phyloP scores from a whole-genome alignment of 2,797 vertebrate genomes.

The Eleutherodactylus coqui region DNA sequence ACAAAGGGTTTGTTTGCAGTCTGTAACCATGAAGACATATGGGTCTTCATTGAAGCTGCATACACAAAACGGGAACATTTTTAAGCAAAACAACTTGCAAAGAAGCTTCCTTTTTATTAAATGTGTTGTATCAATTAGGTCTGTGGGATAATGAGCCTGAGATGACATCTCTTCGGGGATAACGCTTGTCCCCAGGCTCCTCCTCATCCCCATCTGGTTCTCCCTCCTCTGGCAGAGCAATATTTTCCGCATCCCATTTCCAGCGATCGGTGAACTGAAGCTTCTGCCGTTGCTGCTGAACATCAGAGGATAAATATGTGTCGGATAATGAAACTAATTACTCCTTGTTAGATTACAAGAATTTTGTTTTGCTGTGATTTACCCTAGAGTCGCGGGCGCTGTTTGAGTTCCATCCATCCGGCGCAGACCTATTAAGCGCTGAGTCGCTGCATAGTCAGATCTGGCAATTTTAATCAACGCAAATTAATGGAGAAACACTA shows the following conservation, averaged over 20 bases:
- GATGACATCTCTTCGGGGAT: background rate
- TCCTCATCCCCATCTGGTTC: background rate
- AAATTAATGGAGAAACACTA: background rate
- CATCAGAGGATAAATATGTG: background rate
- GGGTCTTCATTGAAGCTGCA: no score
- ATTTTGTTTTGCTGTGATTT: background rate
- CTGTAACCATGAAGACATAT: no score
- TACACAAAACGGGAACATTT: no score
- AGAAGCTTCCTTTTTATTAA: no score
- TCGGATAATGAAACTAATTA: constrained; percentile 36
- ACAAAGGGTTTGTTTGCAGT: no score
- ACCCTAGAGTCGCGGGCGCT: background rate
- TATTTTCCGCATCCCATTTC: background rate
- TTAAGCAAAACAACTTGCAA: no score
- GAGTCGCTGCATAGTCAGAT: constrained; percentile 15
- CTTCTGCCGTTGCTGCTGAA: background rate
- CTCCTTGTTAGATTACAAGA: constrained; percentile 9
- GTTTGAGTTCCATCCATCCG: constrained; percentile 23
- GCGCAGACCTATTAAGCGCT: constrained; percentile 11
- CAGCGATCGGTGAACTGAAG: background rate
- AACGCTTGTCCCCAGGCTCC: background rate
- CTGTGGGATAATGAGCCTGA: background rate
- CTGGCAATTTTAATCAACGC: constrained; percentile 20
- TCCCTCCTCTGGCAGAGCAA: background rate
- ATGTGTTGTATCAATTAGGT: background rate